Evolutionary conservation across 1,140 invertebrate genomes (phyloP).

Genomic region (Dinothrombium tinctorium): DNA sequence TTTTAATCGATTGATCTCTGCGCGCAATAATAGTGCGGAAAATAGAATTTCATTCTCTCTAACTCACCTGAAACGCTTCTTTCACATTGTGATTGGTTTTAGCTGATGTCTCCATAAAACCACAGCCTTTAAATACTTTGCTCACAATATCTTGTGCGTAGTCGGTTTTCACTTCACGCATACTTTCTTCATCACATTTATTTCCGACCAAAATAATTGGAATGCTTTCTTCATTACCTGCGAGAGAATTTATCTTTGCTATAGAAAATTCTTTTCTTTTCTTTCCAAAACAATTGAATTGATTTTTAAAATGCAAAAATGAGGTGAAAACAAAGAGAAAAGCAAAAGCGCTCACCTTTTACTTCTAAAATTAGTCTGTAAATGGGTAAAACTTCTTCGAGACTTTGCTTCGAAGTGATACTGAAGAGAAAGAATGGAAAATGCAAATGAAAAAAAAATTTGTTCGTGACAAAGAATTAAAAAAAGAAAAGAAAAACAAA

Average conservation of each 20-base stretch:
- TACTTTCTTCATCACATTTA: conserved; percentile 70
- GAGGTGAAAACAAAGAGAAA: too few species aligned
- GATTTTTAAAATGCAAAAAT: not conserved
- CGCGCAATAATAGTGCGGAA: too few species aligned
- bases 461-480: not conserved
- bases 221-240: conserved; percentile 36
- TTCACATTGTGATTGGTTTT: conserved; percentile 98
- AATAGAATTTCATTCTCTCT: too few species aligned
- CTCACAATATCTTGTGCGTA: conserved; percentile 38
- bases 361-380: conserved; percentile 59
- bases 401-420: conserved; percentile 70
- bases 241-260: not conserved
- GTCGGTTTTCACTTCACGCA: conserved; percentile 53
- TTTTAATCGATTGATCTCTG: too few species aligned
- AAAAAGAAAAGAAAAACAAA: conserved; percentile 4
- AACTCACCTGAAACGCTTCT: conserved; percentile 37
- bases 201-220: conserved; percentile 87
- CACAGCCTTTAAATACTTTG: conserved; percentile 29
- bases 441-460: not conserved
- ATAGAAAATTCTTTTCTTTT: too few species aligned
- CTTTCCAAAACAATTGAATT: too few species aligned
- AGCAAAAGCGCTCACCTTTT: conserved; percentile 22
- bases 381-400: conserved; percentile 89
- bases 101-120: conserved; percentile 82
- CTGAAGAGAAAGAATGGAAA: conserved; percentile 31